Base-by-base conservation (phyloP, 1,140 invertebrate species). In the Parapsyche elsis region DNA sequence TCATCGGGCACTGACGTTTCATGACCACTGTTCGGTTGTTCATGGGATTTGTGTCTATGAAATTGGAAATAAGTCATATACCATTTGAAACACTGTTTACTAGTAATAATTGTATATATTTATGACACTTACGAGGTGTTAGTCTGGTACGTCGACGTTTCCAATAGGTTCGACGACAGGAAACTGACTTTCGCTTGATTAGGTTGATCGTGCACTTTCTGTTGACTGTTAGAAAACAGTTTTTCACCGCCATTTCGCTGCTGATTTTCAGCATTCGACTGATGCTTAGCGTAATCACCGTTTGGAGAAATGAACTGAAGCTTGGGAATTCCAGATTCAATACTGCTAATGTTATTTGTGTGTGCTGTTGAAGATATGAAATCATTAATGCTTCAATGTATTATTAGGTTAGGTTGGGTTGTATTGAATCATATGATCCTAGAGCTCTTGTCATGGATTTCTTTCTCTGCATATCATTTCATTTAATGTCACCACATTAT, bases 171-270 rank as follows among this genome's bases (percentile, higher is more conserved):
- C 23, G 75, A 26, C 5, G 80, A 38, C 5, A 81, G 21, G 21
- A 81, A 81, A 53, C 76, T 81, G 49, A 81, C 80, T 77, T 77
- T 80, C n/a, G 59, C 59, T 59, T 75, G 79, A 9, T 21, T 57
- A 5, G n/a, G 67, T 45, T 80, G 59, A 71, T 78, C 61, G 46
- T 71, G 44, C 7, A 71, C 61, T 24, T 78, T 67, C 38, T 70
- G 23, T 71, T 44, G 64, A 78, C 49, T 67, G 9, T 57, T 70
- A 1, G 64, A 71, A 23, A 19, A 67, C 26, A 44, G 5, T 38
- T 71, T 71, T 10, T 71, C 61, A 23, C 61, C 12, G 23, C 10
- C 16, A 44, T 26, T 49, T 53, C 53, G 21, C 21, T 53, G 38
- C 38, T 53, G 30, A 24, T 70, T 46, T 45, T 67, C 64, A 57